Evolutionary conservation across 2,797 vertebrate species (phyloP).

Genomic region (Falco biarmicus): DNA sequence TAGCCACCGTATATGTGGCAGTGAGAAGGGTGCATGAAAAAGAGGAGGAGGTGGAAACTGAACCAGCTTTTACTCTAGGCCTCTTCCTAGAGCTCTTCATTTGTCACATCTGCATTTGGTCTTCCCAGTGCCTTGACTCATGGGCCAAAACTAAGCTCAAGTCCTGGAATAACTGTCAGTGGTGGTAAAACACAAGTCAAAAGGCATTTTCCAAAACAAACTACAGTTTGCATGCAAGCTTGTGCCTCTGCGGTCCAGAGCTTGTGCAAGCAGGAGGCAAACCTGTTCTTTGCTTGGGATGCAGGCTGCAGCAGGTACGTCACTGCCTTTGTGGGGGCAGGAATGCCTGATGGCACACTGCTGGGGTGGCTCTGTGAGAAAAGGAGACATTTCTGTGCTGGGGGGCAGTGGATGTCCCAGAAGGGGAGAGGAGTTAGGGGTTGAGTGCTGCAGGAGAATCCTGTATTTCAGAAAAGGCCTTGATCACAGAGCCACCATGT

Average conservation of each 20-base stretch:
- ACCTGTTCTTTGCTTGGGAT: not conserved
- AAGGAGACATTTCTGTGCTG: not conserved
- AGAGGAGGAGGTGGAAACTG: not conserved
- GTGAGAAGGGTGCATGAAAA: not conserved
- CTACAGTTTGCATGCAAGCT: rapidly evolving
- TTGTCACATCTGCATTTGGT: not conserved
- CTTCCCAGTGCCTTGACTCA: not conserved
- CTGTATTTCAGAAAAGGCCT: not conserved
- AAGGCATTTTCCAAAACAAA: not conserved
- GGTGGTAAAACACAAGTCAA: not conserved
- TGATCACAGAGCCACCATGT: not conserved
- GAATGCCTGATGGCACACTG: not conserved
- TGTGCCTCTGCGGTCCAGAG: not conserved
- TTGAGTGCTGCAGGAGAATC: not conserved
- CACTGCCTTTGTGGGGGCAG: not conserved
- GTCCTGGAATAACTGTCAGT: not conserved
- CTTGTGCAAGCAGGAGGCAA: not conserved
- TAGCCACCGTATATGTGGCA: not conserved
- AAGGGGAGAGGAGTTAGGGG: not conserved
- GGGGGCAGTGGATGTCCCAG: not conserved
- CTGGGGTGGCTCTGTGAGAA: not conserved
- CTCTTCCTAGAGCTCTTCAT: not conserved
- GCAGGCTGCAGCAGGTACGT: not conserved
- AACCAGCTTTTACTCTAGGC: not conserved
- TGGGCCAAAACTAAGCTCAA: not conserved